Evolutionary conservation across 2,113 vertebrate genomes (phyloP), one percentile per base, ranked within the genome.

Genomic region (Colaptes auratus): DNA sequence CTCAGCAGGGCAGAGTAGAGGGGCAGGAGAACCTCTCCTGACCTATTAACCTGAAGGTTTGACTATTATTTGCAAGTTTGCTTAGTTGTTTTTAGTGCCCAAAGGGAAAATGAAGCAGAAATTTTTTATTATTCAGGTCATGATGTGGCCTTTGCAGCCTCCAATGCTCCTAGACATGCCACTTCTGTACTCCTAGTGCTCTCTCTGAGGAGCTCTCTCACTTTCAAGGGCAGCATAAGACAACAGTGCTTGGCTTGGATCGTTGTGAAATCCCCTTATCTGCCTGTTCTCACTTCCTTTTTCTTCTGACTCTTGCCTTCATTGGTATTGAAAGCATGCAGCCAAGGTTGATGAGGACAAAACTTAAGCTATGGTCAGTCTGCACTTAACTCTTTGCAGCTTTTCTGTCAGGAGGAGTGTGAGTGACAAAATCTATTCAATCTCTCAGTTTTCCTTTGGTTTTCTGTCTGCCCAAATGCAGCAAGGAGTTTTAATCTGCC

Each of bases 211-310:
- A 94, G 59, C 84, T 78, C 36, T 91, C 86, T 77, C 42, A 2
- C 55, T 95, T 77, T 90, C 92, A 86, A 94, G 96, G 92, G 27
- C 73, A 73, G 33, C 36, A 6, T 84, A 95, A 88, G 59, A 33
- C 82, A 86, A 75, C 36, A 78, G 65, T 80, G 59, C 78, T 93
- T 96, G 88, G 58, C 82, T 83, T 83, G 70, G 21, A 44, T 86
- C 70, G 36, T 39, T n/a, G 18, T 3, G 4, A 94, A 95, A 81
- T 90, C 58, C 64, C 46, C 86, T 91, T 93, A 86, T 95, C 83
- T 95, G 16, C 60, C 46, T 65, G 58, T 79, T 96, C 55, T 19
- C 46, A 39, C 70, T 77, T 96, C 70, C 52, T 93, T 92, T 96
- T 93, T 74, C 69, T 78, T 88, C 64, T 42, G 8, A 3, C n/a